Base-by-base conservation (phyloP, 2,113 vertebrate genomes). In the Nothocercus julius region DNA sequence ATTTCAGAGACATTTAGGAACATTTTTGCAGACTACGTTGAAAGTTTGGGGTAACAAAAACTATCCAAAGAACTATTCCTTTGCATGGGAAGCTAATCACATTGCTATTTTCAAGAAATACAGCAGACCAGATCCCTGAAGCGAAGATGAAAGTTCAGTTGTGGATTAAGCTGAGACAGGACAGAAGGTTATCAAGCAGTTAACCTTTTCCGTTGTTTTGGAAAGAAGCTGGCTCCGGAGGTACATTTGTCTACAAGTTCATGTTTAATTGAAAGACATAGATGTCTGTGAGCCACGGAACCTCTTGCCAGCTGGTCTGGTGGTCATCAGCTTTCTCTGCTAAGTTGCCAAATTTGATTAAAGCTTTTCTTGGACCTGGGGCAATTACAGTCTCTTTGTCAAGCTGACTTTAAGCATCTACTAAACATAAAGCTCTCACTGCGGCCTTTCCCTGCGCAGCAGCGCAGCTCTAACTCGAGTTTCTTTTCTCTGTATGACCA, bases 1-100 rank as follows among this genome's bases (percentile, higher is more conserved):
- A 70, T 89, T 94, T 87, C 51, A 87, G 20, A 83, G 59, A 82
- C 73, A 82, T 66, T 74, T 59, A 73, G 47, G 21, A 44, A 70
- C 0, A 2, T 24, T 92, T 85, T 78, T 74, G 40, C 40, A 89
- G 78, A 89, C 68, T 25, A 62, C 9, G 54, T 11, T 36, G 24
- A 73, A 18, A 53, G n/a, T 51, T 38, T 40, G 6, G 62, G 51
- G 89, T 70, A 78, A 24, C 1, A 69, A 83, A 91, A 58, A 21
- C 3, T 5, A 51, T 15, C 27, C 28, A 56, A 21, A 7, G 19
- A 40, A 24, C 12, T 62, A 74, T 30, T 62, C 30, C 58, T 80
- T 73, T 47, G 44, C 81, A 4, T 5, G 51, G 40, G 85, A 80
- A 67, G 75, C n/a, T 91, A 80, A 89, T 59, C 75, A 54, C 36